Base-by-base conservation (phyloP, 2,113 vertebrate species). In the Pterocles burchelli region DNA sequence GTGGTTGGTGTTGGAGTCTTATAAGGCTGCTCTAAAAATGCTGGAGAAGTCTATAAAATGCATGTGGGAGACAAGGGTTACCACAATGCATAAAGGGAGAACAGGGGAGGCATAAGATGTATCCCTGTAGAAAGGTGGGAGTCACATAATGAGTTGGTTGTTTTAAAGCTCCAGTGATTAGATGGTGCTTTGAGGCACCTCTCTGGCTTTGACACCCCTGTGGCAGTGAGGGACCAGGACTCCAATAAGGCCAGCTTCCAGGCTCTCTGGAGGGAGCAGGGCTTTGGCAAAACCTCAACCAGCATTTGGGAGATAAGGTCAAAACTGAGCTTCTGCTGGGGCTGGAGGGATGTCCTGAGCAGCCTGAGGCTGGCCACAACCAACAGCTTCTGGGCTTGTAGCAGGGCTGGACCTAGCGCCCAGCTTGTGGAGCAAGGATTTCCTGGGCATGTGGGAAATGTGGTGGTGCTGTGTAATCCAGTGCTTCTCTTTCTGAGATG, bases 391-490 rank as follows among this genome's bases (percentile, higher is more conserved):
- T 24, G 49, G 3, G 17, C 13, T 25, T 38, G 31, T 31, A 28
- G 46, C 2, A n/a, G 49, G 11, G 19, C 3, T 31, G 49, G 17
- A 24, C 3, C 15, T 11, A 6, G 38, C 7, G 17, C 20, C 17
- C 6, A 14, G 22, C 5, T 9, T 16, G 22, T n/a, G 68, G 29
- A 19, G 14, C 6, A 10, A 25, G 7, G 34, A 8, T 29, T 84
- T 72, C 31, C 54, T 8, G 11, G 36, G 3, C 52, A 26, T 38
- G 26, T 18, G 19, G 38, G 17, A 25, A 17, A 76, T 18, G 11
- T 0, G 1, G 29, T 8, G 33, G 15, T 36, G 41, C 33, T 61
- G 33, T 16, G 25, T 33, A 25, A 65, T 12, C 4, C 4, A 1
- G 15, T 11, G 13, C 13, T 70, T 61, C 29, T 12, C 31, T 34